Conservation (phyloP, 2,113 vertebrate species). For the Melanocharis versteri region DNA sequence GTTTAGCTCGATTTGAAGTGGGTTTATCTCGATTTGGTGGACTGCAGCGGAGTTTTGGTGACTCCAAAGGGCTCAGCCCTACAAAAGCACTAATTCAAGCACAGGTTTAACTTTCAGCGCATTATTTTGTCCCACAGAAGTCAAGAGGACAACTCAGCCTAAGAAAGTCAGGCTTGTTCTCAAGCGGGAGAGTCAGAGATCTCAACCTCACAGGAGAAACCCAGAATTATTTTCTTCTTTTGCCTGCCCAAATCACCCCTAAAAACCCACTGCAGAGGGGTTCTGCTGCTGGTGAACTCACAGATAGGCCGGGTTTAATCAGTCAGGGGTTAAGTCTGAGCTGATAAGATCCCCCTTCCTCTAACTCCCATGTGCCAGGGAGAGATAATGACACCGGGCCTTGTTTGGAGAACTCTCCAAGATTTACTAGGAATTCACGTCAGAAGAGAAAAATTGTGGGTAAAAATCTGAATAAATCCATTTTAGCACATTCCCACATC, state of each 20-base stretch:
- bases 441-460: neutral
- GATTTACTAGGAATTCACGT: neutral
- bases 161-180: neutral
- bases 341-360: slow-evolving; percentile 6
- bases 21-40: neutral
- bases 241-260: neutral
- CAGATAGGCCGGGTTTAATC: slow-evolving; percentile 34
- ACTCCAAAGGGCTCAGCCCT: neutral
- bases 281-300: neutral
- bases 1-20: neutral
- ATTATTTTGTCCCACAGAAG: neutral
- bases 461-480: neutral
- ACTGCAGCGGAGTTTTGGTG: neutral
- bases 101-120: neutral
- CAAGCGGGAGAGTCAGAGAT: neutral
- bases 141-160: neutral
- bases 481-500: neutral
- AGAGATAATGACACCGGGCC: neutral
- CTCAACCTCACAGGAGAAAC: neutral
- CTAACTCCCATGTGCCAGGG: neutral
- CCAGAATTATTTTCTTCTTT: neutral
- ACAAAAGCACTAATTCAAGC: neutral
- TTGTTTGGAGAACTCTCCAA: neutral
- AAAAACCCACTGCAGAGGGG: neutral
- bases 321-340: neutral